phyloP scores from a whole-genome alignment of 2,113 vertebrate genomes.

The Varanus komodoensis region DNA sequence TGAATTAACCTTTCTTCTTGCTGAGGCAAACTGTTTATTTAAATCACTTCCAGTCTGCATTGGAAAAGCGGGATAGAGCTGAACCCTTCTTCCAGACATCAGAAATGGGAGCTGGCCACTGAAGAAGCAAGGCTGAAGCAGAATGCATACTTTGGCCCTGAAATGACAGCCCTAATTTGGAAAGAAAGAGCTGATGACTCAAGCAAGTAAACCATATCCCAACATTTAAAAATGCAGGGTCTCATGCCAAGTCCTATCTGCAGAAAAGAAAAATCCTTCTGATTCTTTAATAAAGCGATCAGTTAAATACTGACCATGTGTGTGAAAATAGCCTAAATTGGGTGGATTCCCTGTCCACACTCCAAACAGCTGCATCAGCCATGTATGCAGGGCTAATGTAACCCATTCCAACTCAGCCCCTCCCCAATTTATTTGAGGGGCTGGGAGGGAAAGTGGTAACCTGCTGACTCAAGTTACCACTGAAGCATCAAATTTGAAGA shows the following conservation, averaged over 20 bases:
- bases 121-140: background rate
- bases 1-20: no score
- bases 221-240: background rate
- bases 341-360: background rate
- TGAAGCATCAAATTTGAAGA: background rate
- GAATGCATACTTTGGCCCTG: background rate
- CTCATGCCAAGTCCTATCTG: conserved; percentile 7
- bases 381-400: background rate
- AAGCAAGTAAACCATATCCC: conserved; percentile 5
- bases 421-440: background rate
- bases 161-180: conserved; percentile 13
- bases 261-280: conserved; percentile 4
- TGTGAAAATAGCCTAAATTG: background rate
- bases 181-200: conserved; percentile 11
- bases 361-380: background rate
- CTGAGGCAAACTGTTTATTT: no score
- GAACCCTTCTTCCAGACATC: background rate
- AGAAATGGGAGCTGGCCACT: background rate
- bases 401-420: background rate
- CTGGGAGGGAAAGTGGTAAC: background rate
- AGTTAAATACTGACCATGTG: background rate
- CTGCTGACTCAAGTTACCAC: background rate
- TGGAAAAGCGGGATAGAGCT: background rate
- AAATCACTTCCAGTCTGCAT: no score
- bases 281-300: background rate